These are phyloP conservation scores for Seladonia tumulorum DNA, from an alignment of 2,888 invertebrate genomes.

Conservation along the genomic window DNA sequence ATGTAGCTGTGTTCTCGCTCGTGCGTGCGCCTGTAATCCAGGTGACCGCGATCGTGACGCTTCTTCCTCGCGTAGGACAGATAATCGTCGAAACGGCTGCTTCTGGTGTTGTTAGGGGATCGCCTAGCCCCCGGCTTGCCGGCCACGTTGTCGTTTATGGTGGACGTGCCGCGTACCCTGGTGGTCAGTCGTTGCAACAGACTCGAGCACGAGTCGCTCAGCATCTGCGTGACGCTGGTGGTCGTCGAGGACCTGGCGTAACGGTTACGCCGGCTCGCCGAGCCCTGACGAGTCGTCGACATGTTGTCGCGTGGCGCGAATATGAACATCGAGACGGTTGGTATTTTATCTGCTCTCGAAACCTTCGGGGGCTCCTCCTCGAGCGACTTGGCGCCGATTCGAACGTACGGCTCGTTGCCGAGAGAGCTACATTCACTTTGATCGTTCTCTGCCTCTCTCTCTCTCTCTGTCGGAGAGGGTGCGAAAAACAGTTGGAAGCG, in stretches of 20 bases:
- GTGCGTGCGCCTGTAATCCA: constrained; percentile 57
- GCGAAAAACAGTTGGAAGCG: not conserved
- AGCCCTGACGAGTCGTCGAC: constrained; percentile 82
- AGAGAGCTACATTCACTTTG: not conserved
- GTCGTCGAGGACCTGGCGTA: constrained; percentile 92
- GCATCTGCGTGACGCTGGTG: constrained; percentile 93
- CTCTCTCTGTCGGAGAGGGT: not conserved
- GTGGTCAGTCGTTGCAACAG: constrained; percentile 92
- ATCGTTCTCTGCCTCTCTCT: not conserved
- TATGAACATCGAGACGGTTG: constrained; percentile 80
- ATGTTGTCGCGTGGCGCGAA: constrained; percentile 79
- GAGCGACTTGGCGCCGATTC: constrained; percentile 5
- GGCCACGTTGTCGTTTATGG: constrained; percentile 81
- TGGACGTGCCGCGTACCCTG: constrained; percentile 91
- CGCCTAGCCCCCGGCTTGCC: constrained; percentile 49
- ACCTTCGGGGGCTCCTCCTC: not conserved
- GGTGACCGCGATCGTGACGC: constrained; percentile 46
- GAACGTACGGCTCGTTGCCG: not conserved
- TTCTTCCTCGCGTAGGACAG: constrained; percentile 88
- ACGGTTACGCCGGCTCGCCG: constrained; percentile 86
- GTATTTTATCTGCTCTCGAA: not conserved
- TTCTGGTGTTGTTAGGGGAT: constrained; percentile 85
- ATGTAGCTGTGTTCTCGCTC: constrained; percentile 72
- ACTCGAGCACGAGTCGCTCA: constrained; percentile 94
- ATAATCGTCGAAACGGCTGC: constrained; percentile 91